Conservation (phyloP, 2,797 vertebrate genomes). For the Chloroceryle inda region DNA sequence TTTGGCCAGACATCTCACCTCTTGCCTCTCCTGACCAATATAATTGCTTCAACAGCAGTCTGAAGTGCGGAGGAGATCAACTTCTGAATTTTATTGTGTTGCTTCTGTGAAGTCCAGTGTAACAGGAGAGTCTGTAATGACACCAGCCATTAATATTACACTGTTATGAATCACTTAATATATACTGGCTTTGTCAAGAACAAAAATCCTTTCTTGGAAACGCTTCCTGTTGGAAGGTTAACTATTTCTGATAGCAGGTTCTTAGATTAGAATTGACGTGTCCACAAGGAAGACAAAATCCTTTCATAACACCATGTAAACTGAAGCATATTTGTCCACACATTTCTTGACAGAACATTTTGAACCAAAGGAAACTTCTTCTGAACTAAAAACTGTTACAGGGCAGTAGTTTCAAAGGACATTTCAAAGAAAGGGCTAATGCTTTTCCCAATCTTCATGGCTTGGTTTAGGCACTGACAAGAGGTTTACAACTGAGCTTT, state of each 20-base stretch:
- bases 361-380: background rate
- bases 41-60: slow-evolving; percentile 24
- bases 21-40: slow-evolving; percentile 25
- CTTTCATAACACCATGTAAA: background rate
- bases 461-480: background rate
- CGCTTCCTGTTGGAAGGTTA: background rate
- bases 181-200: background rate
- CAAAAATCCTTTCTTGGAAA: background rate
- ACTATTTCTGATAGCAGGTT: background rate
- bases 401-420: background rate
- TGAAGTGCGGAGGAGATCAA: background rate
- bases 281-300: background rate
- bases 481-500: background rate
- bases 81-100: slow-evolving; percentile 24
- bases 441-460: rapidly evolving
- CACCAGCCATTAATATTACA: slow-evolving; percentile 13
- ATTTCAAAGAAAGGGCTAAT: background rate
- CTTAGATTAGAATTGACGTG: background rate
- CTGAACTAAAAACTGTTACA: background rate
- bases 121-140: slow-evolving; percentile 28
- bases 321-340: background rate
- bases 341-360: background rate
- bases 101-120: slow-evolving; percentile 19
- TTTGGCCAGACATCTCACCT: slow-evolving; percentile 7
- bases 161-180: background rate